Base-by-base conservation (phyloP, 2,888 invertebrate species). In the Colletes collaris region DNA sequence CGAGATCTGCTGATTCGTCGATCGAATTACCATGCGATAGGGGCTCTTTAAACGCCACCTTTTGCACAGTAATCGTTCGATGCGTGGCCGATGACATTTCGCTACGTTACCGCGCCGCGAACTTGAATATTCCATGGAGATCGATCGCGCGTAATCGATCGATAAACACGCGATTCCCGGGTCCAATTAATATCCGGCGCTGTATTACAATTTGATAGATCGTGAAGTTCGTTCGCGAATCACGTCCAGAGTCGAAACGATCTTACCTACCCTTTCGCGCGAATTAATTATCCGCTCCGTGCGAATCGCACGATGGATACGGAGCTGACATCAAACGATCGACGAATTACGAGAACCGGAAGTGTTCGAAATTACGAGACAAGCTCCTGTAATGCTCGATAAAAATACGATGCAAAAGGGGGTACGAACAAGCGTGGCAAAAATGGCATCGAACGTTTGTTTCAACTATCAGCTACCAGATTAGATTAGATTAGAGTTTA, bases 131-230 rank as follows among this genome's bases (percentile, higher is more conserved):
- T 65, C 50, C 27, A 35, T 70, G 60, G 16, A 53, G 66, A 75
- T 55, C 44, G 59, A 62, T 13, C 16, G 35, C 37, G 44, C 19
- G 65, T 73, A 73, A 82, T 71, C 59, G 67, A 37, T 10, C 16
- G 46, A 75, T 69, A 52, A 76, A 66, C n/a, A 52, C 68, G 63
- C 27, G 62, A 49, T 46, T 27, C 58, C 40, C 13, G 27, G 65
- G 70, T 77, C 46, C 60, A 71, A 82, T 79, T 79, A 82, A 73
- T 67, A 79, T 76, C 49, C 66, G 49, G 56, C n/a, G 49, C 37
- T 10, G 50, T 63, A 50, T 79, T 72, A 71, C 52, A 44, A 77
- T 78, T 78, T 72, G 70, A 64, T 55, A 8, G 59, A n/a, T 56
- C n/a, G 67, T 63, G 74, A 77, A 81, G 71, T 68, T 63, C 62